A percentile compares a stretch with the other conserved stretches of the same genome.
Evolutionary conservation across 1,140 invertebrate species (phyloP).

Genomic region (Drosophila equinoxialis): DNA sequence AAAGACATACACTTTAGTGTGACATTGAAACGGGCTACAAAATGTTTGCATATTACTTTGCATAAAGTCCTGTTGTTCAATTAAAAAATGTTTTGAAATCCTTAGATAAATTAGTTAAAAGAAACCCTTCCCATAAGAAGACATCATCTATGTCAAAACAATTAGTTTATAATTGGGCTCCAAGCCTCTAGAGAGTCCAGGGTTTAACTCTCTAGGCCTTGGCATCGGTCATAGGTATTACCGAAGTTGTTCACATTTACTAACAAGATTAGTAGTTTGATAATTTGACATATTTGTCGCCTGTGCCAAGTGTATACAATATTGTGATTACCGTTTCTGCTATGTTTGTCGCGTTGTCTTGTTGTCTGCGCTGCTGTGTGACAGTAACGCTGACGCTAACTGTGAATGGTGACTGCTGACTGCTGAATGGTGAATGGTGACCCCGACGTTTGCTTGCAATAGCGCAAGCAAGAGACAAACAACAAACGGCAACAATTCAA

Average conservation of each 20-base stretch:
- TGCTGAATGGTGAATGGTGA: slow-evolving; percentile 45
- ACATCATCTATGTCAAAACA: no score
- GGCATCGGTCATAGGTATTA: no score
- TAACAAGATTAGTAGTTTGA: no score
- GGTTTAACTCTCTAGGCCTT: no score
- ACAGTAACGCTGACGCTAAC: slow-evolving; percentile 30
- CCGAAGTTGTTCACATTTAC: no score
- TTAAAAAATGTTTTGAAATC: no score
- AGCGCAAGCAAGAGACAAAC: slow-evolving; percentile 25
- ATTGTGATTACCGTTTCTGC: slow-evolving; percentile 49
- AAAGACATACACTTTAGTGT: slow-evolving; percentile 3
- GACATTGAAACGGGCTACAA: slow-evolving; percentile 21
- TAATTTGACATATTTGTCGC: slow-evolving; percentile 29
- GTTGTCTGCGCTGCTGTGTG: slow-evolving; percentile 17
- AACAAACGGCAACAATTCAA: slow-evolving; percentile 31
- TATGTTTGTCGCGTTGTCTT: slow-evolving; percentile 4
- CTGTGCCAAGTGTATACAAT: slow-evolving; percentile 27
- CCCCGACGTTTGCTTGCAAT: slow-evolving; percentile 38
- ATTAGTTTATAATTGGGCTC: no score
- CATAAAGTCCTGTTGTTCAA: no score
- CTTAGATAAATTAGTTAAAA: no score
- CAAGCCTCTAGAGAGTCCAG: no score
- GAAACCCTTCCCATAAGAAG: no score
- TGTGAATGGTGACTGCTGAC: slow-evolving; percentile 33
- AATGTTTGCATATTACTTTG: not conserved